Conservation (phyloP, 1,140 invertebrate species). For the Sycobia sp. region DNA sequence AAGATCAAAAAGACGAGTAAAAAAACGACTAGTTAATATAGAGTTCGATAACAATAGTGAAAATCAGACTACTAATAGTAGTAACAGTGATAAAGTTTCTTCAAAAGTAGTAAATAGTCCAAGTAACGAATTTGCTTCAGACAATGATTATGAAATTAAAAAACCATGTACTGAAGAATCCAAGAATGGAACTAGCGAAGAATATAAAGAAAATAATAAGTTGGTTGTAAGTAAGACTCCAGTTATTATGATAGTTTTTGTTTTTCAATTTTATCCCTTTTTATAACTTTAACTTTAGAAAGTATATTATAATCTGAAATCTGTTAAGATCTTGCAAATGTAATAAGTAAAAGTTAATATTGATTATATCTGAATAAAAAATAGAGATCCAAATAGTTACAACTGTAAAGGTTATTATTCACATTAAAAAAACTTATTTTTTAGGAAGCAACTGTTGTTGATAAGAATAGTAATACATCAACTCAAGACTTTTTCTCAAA, state of each 20-base stretch:
- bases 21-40: slow-evolving; percentile 41
- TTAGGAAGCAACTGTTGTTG: slow-evolving; percentile 6
- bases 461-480: slow-evolving; percentile 37
- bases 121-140: slow-evolving; percentile 16
- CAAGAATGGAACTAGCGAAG: not conserved
- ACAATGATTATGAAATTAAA: slow-evolving; percentile 3
- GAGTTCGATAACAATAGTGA: slow-evolving; percentile 17
- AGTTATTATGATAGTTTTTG: not conserved
- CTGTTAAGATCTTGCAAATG: too few relatives aligned
- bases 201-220: slow-evolving; percentile 15
- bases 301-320: too few relatives aligned
- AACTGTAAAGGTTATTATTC: too few relatives aligned
- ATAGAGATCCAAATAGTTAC: too few relatives aligned
- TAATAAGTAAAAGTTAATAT: too few relatives aligned
- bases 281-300: too few relatives aligned
- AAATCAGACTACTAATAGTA: slow-evolving; percentile 23
- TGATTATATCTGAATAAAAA: too few relatives aligned
- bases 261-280: not conserved
- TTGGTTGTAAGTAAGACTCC: slow-evolving; percentile 3
- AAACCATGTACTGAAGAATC: not conserved
- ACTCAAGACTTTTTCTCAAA: slow-evolving; percentile 49
- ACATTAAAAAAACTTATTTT: too few relatives aligned
- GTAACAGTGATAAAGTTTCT: slow-evolving; percentile 29
- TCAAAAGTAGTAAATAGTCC: not conserved
- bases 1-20: slow-evolving; percentile 34